A percentile compares a stretch with the other conserved stretches of the same genome.
Evolutionary conservation across 2,888 invertebrate species (phyloP).

Genomic region (Polyploca ridens): DNA sequence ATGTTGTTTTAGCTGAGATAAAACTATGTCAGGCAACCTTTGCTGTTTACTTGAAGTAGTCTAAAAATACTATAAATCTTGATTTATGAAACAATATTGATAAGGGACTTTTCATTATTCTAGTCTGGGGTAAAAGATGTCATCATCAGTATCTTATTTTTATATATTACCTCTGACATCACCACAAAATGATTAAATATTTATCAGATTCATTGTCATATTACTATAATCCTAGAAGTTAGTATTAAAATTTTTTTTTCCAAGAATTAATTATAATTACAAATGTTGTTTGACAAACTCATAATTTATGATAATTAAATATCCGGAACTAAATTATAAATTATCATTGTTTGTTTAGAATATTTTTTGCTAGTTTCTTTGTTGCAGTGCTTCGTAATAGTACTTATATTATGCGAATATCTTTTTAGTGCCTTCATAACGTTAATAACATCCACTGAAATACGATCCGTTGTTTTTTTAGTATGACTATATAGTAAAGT

Average conservation of each 20-base stretch:
- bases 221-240: neutral
- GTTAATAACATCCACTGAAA: neutral
- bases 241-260: neutral
- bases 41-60: neutral
- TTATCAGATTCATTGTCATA: too few species aligned
- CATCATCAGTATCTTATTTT: too few species aligned
- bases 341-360: neutral
- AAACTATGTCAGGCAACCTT: neutral
- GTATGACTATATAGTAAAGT: neutral
- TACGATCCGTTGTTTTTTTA: neutral
- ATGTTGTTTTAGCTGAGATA: slow-evolving; percentile 11
- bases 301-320: neutral
- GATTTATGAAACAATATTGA: too few species aligned
- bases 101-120: too few species aligned
- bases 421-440: neutral
- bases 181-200: too few species aligned
- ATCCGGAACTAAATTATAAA: neutral
- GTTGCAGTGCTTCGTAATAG: neutral
- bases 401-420: neutral
- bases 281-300: neutral
- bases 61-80: too few species aligned
- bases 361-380: neutral
- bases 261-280: neutral
- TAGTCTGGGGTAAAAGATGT: too few species aligned
- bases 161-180: too few species aligned